phyloP scores from a whole-genome alignment of 2,797 vertebrate genomes.

The Tamandua tetradactyla region DNA sequence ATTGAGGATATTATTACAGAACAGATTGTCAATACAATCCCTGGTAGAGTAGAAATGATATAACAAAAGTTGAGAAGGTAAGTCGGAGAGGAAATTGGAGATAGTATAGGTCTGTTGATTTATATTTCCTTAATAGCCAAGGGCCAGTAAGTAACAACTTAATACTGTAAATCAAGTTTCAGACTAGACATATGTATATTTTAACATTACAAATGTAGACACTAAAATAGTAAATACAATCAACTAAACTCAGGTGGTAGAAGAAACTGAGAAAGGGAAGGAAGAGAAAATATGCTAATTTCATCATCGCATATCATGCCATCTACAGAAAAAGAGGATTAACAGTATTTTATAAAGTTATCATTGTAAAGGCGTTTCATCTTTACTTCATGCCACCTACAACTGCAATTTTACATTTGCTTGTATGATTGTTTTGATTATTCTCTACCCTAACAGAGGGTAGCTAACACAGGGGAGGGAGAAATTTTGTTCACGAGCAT shows the following conservation, averaged over 20 bases:
- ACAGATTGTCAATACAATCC: not conserved
- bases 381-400: not conserved
- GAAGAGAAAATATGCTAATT: not conserved
- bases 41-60: not conserved
- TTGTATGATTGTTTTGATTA: not conserved
- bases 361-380: not conserved
- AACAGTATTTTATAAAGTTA: not conserved
- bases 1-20: not conserved
- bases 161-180: not conserved
- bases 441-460: not conserved
- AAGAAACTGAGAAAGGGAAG: not conserved
- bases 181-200: not conserved
- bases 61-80: not conserved
- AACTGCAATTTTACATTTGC: not conserved
- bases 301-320: not conserved
- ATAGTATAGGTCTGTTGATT: not conserved
- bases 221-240: slow-evolving; percentile 3
- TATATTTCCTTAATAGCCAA: not conserved
- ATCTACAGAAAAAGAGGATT: not conserved
- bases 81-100: not conserved
- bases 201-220: not conserved
- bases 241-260: not conserved
- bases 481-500: not conserved
- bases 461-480: not conserved
- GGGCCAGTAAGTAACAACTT: not conserved